Percentiles rank a stretch among this genome's conserved stretches.
phyloP scores from a whole-genome alignment of 2,113 vertebrate species.

The Fulica atra region DNA sequence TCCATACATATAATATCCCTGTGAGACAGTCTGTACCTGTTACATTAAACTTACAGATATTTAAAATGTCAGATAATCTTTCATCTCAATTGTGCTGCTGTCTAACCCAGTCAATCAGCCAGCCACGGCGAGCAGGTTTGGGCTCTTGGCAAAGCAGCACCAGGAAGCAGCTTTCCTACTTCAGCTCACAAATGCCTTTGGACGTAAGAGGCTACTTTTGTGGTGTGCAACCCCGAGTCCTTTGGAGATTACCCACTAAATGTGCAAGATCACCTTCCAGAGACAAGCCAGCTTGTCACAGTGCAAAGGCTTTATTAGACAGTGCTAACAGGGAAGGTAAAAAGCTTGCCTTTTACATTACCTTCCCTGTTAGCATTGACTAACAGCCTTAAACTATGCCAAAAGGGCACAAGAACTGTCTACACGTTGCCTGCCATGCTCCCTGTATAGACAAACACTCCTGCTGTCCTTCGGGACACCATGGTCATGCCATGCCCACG shows the following conservation, averaged over 20 bases:
- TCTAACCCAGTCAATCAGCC: not conserved
- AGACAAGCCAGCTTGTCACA: not conserved
- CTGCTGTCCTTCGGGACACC: not conserved
- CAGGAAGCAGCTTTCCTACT: not conserved
- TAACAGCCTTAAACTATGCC: not conserved
- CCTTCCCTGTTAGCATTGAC: not conserved
- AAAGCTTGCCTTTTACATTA: not conserved
- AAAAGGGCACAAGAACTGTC: not conserved
- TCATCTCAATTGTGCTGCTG: not conserved
- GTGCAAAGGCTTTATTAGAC: not conserved
- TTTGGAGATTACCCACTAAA: not conserved
- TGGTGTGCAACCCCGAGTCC: not conserved
- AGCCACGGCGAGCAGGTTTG: not conserved
- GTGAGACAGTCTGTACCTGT: not conserved
- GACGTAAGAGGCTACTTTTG: not conserved
- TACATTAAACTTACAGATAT: conserved; percentile 46
- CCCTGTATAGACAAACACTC: not conserved
- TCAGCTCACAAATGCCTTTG: not conserved
- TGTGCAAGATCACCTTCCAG: not conserved
- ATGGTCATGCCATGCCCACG: not conserved
- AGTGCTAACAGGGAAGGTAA: too few species aligned
- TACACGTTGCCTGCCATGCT: not conserved
- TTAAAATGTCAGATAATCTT: conserved; percentile 20
- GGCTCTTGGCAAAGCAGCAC: not conserved
- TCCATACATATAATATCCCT: not conserved